Conservation (phyloP, 2,113 vertebrate species). For the Lophochroa leadbeateri region DNA sequence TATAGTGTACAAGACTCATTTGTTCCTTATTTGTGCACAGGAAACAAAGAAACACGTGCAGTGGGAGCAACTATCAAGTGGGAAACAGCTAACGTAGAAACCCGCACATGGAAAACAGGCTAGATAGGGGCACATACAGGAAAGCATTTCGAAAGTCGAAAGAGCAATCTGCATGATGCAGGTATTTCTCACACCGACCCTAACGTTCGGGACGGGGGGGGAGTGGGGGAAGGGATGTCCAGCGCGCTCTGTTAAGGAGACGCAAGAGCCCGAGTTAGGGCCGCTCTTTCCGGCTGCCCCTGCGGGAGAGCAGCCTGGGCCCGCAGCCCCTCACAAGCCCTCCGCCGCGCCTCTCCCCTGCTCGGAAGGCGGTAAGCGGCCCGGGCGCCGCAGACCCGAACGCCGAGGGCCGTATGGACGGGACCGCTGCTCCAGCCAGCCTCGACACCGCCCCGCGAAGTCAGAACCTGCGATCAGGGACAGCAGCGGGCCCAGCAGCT, state of each 20-base stretch:
- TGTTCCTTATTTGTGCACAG: not conserved
- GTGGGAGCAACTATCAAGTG: accelerated
- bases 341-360: accelerated
- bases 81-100: accelerated
- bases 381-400: accelerated
- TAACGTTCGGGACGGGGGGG: accelerated
- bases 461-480: not conserved
- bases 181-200: accelerated
- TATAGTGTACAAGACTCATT: accelerated
- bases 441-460: no score
- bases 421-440: not conserved
- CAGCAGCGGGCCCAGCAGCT: not conserved
- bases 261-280: accelerated
- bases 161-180: accelerated
- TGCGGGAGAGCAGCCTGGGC: not conserved
- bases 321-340: accelerated
- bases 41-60: not conserved
- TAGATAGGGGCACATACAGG: accelerated
- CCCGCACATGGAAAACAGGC: accelerated
- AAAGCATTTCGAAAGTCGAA: accelerated
- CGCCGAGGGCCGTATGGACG: accelerated
- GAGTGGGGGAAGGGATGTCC: no score
- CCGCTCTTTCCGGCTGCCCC: not conserved
- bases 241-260: accelerated
- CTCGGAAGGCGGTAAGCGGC: accelerated